A percentile compares a stretch with the other conserved stretches of the same genome.
These are phyloP conservation scores for Clistopyga incitator DNA, from an alignment of 2,888 invertebrate genomes.

Conservation along the genomic window DNA sequence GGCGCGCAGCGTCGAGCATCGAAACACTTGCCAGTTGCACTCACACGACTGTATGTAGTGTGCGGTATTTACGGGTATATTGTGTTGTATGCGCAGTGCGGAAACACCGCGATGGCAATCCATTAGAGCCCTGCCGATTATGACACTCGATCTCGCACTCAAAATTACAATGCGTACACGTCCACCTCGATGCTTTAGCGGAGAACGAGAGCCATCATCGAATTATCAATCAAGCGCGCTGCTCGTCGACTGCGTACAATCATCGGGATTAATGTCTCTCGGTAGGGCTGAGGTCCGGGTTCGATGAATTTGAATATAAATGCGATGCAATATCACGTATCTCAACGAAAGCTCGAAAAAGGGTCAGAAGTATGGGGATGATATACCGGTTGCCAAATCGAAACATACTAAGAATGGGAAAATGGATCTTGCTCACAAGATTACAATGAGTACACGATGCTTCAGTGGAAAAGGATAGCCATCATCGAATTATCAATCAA, in stretches of 20 bases:
- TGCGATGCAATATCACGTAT: neutral
- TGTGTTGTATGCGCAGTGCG: conserved; percentile 31
- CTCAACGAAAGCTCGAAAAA: neutral
- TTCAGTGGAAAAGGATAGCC: conserved; percentile 7
- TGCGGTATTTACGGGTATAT: conserved; percentile 6
- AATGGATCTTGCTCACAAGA: conserved; percentile 45
- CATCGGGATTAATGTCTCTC: conserved; percentile 46
- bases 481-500: conserved; percentile 62
- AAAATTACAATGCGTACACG: conserved; percentile 57
- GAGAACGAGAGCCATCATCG: conserved; percentile 44
- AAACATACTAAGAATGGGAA: neutral
- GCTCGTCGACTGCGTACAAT: conserved; percentile 35
- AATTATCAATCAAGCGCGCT: conserved; percentile 57
- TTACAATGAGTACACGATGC: conserved; percentile 50
- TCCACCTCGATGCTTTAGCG: neutral
- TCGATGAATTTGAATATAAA: neutral
- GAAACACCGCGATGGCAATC: conserved; percentile 61
- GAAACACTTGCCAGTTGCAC: conserved; percentile 63
- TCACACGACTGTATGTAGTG: conserved; percentile 9
- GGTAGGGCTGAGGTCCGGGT: neutral
- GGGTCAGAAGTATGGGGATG: neutral
- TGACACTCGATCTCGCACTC: conserved; percentile 64
- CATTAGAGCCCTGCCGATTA: conserved; percentile 63
- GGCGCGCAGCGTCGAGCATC: conserved; percentile 47
- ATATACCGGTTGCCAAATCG: neutral